phyloP scores from a whole-genome alignment of 2,797 vertebrate species.

The Adelosebastes latens region DNA sequence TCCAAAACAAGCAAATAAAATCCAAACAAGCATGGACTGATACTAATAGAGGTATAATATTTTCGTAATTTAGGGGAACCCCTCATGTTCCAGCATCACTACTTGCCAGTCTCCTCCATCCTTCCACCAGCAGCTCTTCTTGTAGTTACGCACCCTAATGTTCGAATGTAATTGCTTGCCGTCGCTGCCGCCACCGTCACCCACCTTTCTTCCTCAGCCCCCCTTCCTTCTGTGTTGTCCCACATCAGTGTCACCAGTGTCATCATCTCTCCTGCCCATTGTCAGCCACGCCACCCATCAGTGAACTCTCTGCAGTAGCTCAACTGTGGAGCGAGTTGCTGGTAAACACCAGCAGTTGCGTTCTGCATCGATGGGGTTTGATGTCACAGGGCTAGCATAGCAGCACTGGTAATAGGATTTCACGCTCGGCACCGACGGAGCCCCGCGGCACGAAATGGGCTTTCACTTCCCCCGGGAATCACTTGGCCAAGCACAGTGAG shows the following conservation, averaged over 20 bases:
- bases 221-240: constrained; percentile 17
- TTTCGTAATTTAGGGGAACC: not conserved
- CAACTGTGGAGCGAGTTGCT: constrained; percentile 44
- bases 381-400: constrained; percentile 75
- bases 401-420: constrained; percentile 82
- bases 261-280: constrained; percentile 46
- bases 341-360: constrained; percentile 65
- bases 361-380: constrained; percentile 74
- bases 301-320: constrained; percentile 55
- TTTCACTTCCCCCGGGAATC: constrained; percentile 74
- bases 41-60: not conserved
- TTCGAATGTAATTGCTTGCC: not conserved
- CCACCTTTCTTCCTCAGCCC: not conserved
- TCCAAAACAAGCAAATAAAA: too few relatives aligned
- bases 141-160: not conserved
- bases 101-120: not conserved
- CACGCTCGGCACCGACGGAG: constrained; percentile 74
- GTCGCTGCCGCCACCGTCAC: not conserved
- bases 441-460: constrained; percentile 74
- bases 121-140: not conserved
- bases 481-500: constrained; percentile 68
- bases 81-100: not conserved
- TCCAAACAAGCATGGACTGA: not conserved
- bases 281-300: constrained; percentile 62
- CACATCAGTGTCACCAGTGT: constrained; percentile 48